phyloP scores from a whole-genome alignment of 2,888 invertebrate genomes.

The Apamea anceps region DNA sequence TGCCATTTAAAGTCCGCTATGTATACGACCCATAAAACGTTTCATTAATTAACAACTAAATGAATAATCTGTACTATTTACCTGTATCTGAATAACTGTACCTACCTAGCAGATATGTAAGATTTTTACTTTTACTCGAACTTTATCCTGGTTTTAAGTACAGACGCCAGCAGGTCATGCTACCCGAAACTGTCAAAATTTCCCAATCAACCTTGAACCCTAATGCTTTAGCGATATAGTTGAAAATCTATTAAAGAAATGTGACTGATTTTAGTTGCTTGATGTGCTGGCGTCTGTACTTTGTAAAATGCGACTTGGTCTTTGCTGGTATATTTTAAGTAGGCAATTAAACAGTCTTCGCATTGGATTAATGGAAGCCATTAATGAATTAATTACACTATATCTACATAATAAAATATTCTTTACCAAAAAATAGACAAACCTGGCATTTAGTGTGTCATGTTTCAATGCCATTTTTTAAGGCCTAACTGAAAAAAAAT shows the following conservation, averaged over 20 bases:
- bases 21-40: constrained; percentile 25
- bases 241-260: too few species aligned
- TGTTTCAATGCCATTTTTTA: constrained; percentile 25
- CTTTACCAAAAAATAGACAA: not conserved
- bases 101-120: not conserved
- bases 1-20: not conserved
- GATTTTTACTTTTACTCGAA: not conserved
- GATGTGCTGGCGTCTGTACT: too few species aligned
- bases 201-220: too few species aligned
- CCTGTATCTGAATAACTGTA: not conserved
- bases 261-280: too few species aligned
- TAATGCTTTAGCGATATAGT: too few species aligned
- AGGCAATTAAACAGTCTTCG: not conserved
- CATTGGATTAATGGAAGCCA: not conserved
- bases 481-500: constrained; percentile 15
- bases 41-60: constrained; percentile 5
- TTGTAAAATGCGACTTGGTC: not conserved
- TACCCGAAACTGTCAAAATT: too few species aligned
- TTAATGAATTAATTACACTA: not conserved
- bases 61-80: not conserved
- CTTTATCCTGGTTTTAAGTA: not conserved
- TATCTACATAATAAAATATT: not conserved
- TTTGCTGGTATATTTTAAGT: not conserved
- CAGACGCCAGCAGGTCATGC: too few species aligned
- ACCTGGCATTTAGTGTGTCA: constrained; percentile 4